Base-by-base conservation (phyloP, 2,797 vertebrate species). In the Eptatretus atami region DNA sequence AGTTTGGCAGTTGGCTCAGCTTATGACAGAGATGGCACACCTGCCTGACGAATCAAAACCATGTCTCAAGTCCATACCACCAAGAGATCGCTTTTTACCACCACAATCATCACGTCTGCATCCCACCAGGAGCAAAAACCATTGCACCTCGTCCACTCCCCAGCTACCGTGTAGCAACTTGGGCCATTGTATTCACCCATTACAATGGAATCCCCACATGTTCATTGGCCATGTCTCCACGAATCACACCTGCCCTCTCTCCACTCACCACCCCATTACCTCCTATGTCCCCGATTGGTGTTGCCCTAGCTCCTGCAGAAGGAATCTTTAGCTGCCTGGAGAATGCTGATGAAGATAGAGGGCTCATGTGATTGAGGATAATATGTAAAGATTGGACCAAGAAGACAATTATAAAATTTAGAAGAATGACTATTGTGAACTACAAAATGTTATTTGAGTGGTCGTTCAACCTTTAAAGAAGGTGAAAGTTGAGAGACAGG, bases 91-190 rank as follows among this genome's bases (percentile, higher is more conserved):
- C 69, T 92, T 98, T 2, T 87, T 93, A 67, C 92, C 92, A 10
- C 92, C 92, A 0, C 92, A 24, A 88, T 98, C 72, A 96, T 98
- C 72, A 98, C 92, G 60, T 83, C 86, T 0, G 90, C 96, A 90
- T 90, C 53, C 92, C 96, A 67, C 92, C 92, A 0, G 86, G 86
- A 10, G 90, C 92, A 67, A 95, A 92, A 76, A 85, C 92, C 1
- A 90, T 98, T 66, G 88, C 90, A 14, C 87, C 90, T 1, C 95
- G 95, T 67, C 87, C 88, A 2, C 74, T 84, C 9, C 77, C 86
- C 9, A 78, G 85, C 1, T 75, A 90, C 24, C 84, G 82, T 52
- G 24, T 61, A 24, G 15, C 57, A 24, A 24, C 15, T 9, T 24
- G 10, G 24, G 15, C 57, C 24, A 10, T 24, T 24, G 57, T 83